phyloP scores from a whole-genome alignment of 2,888 invertebrate species.

The Callinectes sapidus region DNA sequence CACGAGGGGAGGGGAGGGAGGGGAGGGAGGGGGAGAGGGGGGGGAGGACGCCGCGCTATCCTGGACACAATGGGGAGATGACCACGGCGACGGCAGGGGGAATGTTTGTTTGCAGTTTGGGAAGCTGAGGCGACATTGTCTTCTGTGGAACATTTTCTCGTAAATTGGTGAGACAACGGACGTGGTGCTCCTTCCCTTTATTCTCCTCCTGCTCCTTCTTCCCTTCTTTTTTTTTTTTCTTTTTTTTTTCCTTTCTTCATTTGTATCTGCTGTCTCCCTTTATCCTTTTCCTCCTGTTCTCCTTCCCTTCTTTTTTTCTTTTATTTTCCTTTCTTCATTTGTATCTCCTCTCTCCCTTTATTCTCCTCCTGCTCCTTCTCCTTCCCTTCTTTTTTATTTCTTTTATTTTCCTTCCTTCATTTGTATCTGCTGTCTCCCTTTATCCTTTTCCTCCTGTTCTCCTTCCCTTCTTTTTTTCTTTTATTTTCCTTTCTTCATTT shows the following conservation, averaged over 20 bases:
- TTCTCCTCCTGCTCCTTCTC: background rate
- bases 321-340: background rate
- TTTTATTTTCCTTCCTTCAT: too few relatives aligned
- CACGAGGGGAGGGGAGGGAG: background rate
- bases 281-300: background rate
- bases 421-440: too few relatives aligned
- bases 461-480: background rate
- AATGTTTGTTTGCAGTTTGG: constrained; percentile 21
- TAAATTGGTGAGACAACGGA: background rate
- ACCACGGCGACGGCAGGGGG: background rate
- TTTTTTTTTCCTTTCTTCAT: background rate
- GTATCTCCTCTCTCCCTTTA: too few relatives aligned
- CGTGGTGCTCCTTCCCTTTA: background rate
- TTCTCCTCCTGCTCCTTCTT: background rate
- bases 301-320: background rate
- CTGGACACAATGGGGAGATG: background rate
- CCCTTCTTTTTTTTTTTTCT: background rate
- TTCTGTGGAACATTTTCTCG: background rate
- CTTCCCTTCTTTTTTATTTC: background rate
- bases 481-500: background rate
- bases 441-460: background rate
- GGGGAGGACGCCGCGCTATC: background rate
- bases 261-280: too few relatives aligned
- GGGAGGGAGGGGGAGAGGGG: background rate
- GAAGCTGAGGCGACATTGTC: background rate